Percentiles rank a stretch among this genome's conserved stretches.
phyloP scores from a whole-genome alignment of 2,113 vertebrate species.

The Cheilinus undulatus region DNA sequence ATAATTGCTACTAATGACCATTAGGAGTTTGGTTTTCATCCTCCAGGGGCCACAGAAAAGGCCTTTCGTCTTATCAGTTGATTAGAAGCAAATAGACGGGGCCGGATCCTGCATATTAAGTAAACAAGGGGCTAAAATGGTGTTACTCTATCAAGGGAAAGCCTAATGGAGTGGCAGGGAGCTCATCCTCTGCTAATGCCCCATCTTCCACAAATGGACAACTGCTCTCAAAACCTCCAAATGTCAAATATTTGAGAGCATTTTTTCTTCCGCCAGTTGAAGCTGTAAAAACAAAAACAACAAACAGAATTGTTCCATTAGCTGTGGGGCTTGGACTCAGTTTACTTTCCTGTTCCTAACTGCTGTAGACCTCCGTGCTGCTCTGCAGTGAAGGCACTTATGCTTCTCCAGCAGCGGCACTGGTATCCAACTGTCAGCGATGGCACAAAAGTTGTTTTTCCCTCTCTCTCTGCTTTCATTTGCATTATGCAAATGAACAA shows the following conservation, averaged over 20 bases:
- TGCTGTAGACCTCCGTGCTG: conserved; percentile 56
- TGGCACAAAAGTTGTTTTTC: conserved; percentile 64
- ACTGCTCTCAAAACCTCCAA: conserved; percentile 42
- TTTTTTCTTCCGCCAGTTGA: not conserved
- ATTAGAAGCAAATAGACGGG: conserved; percentile 84
- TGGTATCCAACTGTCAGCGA: conserved; percentile 60
- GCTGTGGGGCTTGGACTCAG: conserved; percentile 21
- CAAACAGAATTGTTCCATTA: not conserved
- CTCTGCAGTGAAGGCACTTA: conserved; percentile 56
- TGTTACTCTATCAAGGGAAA: conserved; percentile 74
- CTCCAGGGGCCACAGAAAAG: conserved; percentile 79
- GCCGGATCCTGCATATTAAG: conserved; percentile 84
- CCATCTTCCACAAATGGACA: conserved; percentile 64
- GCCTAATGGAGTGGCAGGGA: conserved; percentile 78
- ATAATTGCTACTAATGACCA: conserved; percentile 88
- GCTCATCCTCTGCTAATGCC: conserved; percentile 76
- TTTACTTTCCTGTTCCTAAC: conserved; percentile 42
- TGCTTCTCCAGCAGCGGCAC: conserved; percentile 58
- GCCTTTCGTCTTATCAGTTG: conserved; percentile 85
- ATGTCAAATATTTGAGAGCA: conserved; percentile 40
- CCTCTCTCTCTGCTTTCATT: conserved; percentile 64
- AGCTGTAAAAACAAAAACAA: conserved; percentile 17
- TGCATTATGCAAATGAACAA: conserved; percentile 78
- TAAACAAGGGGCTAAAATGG: conserved; percentile 79
- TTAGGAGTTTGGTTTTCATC: conserved; percentile 84